phyloP scores from a whole-genome alignment of 1,140 invertebrate species.

The Pogonomyrmex californicus region DNA sequence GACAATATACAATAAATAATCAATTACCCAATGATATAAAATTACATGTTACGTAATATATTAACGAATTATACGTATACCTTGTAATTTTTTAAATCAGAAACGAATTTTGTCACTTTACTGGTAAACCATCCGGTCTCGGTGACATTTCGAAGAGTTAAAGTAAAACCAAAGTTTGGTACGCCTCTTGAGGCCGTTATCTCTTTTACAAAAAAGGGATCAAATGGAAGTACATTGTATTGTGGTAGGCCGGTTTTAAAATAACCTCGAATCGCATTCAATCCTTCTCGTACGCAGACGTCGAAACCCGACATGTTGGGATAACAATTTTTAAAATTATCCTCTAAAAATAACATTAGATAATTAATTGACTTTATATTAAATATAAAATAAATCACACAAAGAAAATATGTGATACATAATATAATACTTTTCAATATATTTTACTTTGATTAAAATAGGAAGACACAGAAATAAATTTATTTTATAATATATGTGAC shows the following conservation, averaged over 20 bases:
- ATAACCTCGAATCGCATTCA: constrained; percentile 91
- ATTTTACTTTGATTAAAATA: background rate
- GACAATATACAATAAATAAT: background rate
- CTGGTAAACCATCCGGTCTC: constrained; percentile 93
- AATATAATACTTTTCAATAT: background rate
- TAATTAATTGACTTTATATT: background rate
- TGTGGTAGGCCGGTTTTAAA: constrained; percentile 92
- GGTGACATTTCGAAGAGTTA: constrained; percentile 91
- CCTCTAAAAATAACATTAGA: constrained; percentile 76
- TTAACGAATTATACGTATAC: constrained; percentile 59
- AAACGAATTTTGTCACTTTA: constrained; percentile 91
- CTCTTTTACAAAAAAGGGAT: constrained; percentile 91
- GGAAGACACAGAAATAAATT: background rate
- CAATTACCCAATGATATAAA: background rate
- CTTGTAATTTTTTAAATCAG: constrained; percentile 84
- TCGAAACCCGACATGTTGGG: constrained; percentile 89
- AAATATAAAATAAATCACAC: background rate
- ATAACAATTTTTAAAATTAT: constrained; percentile 89
- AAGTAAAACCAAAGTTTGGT: constrained; percentile 89
- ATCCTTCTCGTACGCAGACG: constrained; percentile 90
- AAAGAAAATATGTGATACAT: background rate
- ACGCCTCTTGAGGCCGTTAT: constrained; percentile 89
- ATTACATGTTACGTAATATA: background rate
- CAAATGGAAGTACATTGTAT: constrained; percentile 91
- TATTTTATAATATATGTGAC: background rate